Conservation (phyloP, 2,797 vertebrate genomes). For the Lacerta bilineata region DNA sequence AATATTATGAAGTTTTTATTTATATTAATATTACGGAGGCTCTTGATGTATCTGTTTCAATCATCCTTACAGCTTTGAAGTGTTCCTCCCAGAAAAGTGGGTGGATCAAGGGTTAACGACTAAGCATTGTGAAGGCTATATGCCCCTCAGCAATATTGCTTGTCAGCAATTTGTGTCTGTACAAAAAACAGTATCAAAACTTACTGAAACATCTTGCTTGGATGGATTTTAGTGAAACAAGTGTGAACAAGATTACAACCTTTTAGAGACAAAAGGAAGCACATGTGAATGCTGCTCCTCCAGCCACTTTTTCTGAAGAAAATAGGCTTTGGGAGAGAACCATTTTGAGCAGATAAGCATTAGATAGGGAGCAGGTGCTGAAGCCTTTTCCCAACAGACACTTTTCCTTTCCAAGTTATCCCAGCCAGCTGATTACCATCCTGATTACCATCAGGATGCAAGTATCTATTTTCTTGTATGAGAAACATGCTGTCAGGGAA, state of each 20-base stretch:
- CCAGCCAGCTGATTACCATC: neutral
- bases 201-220: neutral
- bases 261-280: neutral
- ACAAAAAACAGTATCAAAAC: neutral
- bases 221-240: neutral
- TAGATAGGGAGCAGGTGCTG: neutral
- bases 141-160: too few species aligned
- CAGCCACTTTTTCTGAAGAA: neutral
- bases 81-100: too few species aligned
- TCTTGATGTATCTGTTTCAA: too few species aligned
- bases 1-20: too few species aligned
- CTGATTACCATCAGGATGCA: neutral
- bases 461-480: neutral
- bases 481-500: neutral
- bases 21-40: too few species aligned
- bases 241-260: neutral
- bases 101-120: too few species aligned
- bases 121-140: too few species aligned
- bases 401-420: neutral
- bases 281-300: neutral
- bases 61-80: too few species aligned
- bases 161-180: too few species aligned
- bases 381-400: neutral
- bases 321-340: neutral
- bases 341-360: neutral